A percentile compares a stretch with the other conserved stretches of the same genome.
Evolutionary conservation across 2,113 vertebrate species (phyloP).

Genomic region (Dendropsophus ebraccatus): DNA sequence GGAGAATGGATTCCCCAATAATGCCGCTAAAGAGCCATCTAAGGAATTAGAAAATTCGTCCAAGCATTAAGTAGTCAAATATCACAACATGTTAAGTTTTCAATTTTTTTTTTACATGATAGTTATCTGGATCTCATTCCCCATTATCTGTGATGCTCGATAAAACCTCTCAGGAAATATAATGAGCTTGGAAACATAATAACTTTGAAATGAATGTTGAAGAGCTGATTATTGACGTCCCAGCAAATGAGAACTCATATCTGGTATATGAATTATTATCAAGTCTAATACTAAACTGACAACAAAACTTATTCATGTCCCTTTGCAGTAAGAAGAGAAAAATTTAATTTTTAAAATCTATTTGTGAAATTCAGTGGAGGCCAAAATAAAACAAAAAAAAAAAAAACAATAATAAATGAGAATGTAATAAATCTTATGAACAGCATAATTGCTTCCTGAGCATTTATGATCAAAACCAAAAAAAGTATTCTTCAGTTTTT

Average conservation of each 20-base stretch:
- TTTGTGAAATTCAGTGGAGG: not conserved
- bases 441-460: conserved; percentile 23
- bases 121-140: not conserved
- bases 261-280: conserved; percentile 30
- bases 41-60: no score
- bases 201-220: conserved; percentile 23
- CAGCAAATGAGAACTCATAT: conserved; percentile 11
- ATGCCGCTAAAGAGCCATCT: no score
- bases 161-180: conserved; percentile 26
- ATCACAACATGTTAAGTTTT: not conserved
- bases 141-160: conserved; percentile 7
- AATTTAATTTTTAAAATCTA: conserved; percentile 10
- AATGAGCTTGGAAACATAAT: conserved; percentile 17
- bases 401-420: conserved; percentile 14
- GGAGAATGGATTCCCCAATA: no score
- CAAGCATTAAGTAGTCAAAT: no score
- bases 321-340: conserved; percentile 26
- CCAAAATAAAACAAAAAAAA: no score
- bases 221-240: conserved; percentile 14
- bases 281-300: conserved; percentile 34
- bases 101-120: not conserved
- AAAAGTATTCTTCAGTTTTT: not conserved
- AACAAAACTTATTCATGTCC: not conserved
- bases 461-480: not conserved
- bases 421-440: conserved; percentile 28